A percentile compares a stretch with the other conserved stretches of the same genome.
Conservation (phyloP, 2,888 invertebrate genomes). For the Germaria angustata region DNA sequence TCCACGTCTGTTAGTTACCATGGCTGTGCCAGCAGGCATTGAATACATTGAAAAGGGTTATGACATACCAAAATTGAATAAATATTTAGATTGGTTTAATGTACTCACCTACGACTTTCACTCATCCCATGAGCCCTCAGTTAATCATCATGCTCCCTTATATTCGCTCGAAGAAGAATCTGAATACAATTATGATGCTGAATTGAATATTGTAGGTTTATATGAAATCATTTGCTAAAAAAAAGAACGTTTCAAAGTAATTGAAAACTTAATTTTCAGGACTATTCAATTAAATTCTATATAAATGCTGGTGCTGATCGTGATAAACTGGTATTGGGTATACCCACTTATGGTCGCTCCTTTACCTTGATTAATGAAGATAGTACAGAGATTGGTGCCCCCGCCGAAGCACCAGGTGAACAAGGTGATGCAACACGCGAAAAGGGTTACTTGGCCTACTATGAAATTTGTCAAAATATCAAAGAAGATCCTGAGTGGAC, state of each 20-base stretch:
- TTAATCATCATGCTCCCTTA: slow-evolving; percentile 94
- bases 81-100: slow-evolving; percentile 95
- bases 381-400: slow-evolving; percentile 91
- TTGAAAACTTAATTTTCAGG: slow-evolving; percentile 80
- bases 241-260: background rate
- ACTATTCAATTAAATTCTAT: slow-evolving; percentile 91
- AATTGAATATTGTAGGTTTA: slow-evolving; percentile 91
- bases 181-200: slow-evolving; percentile 92
- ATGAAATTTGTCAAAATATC: slow-evolving; percentile 94
- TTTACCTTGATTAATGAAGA: slow-evolving; percentile 93
- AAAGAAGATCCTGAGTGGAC: slow-evolving; percentile 88
- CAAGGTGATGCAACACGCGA: slow-evolving; percentile 95
- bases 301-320: slow-evolving; percentile 88
- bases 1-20: slow-evolving; percentile 89
- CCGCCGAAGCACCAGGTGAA: slow-evolving; percentile 93
- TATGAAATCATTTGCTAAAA: background rate
- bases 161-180: slow-evolving; percentile 88
- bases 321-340: slow-evolving; percentile 90
- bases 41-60: slow-evolving; percentile 96
- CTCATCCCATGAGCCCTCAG: slow-evolving; percentile 93
- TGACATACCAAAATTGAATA: slow-evolving; percentile 91
- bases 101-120: slow-evolving; percentile 95
- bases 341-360: slow-evolving; percentile 94
- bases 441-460: slow-evolving; percentile 95
- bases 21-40: slow-evolving; percentile 96